phyloP scores from a whole-genome alignment of 2,113 vertebrate species.

The Paratilapia polleni region DNA sequence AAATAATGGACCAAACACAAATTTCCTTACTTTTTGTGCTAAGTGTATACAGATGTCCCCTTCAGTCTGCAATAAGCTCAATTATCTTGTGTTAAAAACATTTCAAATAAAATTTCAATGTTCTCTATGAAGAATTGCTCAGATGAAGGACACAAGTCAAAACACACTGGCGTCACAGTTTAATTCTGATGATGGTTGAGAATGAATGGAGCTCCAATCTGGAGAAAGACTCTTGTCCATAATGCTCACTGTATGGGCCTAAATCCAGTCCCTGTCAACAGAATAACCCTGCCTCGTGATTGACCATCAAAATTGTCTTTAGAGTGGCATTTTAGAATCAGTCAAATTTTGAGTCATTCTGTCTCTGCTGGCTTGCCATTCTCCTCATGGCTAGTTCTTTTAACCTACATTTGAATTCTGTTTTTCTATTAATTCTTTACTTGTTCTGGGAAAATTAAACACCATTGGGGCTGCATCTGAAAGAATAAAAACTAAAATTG shows the following conservation, averaged over 20 bases:
- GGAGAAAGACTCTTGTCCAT: neutral
- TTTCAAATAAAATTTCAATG: neutral
- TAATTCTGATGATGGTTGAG: neutral
- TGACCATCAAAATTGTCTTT: slow-evolving; percentile 4
- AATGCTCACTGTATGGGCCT: neutral
- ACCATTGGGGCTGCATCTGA: too few relatives aligned
- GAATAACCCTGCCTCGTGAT: neutral
- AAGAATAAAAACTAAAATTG: too few relatives aligned
- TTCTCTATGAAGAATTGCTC: neutral
- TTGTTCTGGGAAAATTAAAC: too few relatives aligned
- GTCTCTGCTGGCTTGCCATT: slow-evolving; percentile 25
- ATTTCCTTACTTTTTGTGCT: too few relatives aligned
- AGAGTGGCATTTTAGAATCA: neutral
- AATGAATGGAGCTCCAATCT: neutral
- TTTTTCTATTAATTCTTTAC: too few relatives aligned
- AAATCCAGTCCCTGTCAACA: neutral
- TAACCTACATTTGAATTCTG: too few relatives aligned
- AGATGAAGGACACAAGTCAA: too few relatives aligned
- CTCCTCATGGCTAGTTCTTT: slow-evolving; percentile 65
- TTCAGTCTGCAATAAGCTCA: neutral
- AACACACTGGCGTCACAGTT: neutral
- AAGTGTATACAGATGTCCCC: neutral
- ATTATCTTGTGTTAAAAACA: neutral
- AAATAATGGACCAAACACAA: too few relatives aligned
- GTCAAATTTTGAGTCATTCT: neutral